Evolutionary conservation across 2,113 vertebrate species (phyloP).

Genomic region (Ondatra zibethicus): DNA sequence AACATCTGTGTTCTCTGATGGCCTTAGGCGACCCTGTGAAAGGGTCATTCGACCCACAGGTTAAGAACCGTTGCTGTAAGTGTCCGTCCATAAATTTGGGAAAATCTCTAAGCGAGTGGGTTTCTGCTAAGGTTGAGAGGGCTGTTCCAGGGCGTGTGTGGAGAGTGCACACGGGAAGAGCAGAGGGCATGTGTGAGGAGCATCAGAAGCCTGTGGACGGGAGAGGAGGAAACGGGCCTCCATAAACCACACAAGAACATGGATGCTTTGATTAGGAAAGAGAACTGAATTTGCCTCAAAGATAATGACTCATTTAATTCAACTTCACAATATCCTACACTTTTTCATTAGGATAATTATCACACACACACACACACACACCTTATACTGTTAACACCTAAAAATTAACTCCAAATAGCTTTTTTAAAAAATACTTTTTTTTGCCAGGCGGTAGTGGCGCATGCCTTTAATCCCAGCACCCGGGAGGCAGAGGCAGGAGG

Average conservation of each 20-base stretch:
- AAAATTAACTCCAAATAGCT: not conserved
- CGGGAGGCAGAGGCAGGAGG: no score
- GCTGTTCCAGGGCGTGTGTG: no score
- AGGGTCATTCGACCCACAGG: not conserved
- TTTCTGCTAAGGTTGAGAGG: not conserved
- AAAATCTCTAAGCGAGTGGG: not conserved
- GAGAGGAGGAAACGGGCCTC: not conserved
- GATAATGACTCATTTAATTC: not conserved
- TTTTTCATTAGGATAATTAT: not conserved
- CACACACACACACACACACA: not conserved
- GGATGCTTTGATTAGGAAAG: not conserved
- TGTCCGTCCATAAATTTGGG: not conserved
- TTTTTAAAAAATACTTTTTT: not conserved
- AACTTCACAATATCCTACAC: not conserved
- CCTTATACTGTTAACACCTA: not conserved
- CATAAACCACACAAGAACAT: not conserved
- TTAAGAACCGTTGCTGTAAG: not conserved
- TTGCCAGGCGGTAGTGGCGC: not conserved
- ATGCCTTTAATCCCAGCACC: not conserved
- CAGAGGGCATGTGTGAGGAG: not conserved
- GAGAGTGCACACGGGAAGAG: not conserved
- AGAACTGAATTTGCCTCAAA: not conserved
- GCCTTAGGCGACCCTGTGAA: not conserved
- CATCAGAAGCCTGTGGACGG: not conserved
- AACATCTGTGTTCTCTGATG: not conserved